These are phyloP conservation scores for Periophthalmodon schlosseri DNA, from an alignment of 2,113 vertebrate species.

Conservation along the genomic window DNA sequence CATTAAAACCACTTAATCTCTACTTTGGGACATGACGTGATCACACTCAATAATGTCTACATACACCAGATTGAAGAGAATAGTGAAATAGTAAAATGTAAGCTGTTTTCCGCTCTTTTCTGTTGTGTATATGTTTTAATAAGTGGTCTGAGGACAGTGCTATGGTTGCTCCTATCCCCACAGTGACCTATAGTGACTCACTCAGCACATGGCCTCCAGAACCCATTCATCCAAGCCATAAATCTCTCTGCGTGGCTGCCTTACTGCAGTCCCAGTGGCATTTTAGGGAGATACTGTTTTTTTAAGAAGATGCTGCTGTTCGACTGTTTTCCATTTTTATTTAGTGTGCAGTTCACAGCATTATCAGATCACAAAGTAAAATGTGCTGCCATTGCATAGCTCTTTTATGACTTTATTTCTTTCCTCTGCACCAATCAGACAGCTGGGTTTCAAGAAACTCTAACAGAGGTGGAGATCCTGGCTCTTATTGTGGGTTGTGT, in stretches of 20 bases:
- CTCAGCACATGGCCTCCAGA: conserved; percentile 59
- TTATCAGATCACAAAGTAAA: conserved; percentile 13
- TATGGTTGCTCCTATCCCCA: conserved; percentile 52
- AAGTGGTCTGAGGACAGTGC: conserved; percentile 40
- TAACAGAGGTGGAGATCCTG: conserved; percentile 95
- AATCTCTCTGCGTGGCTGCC: conserved; percentile 45
- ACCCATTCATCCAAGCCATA: conserved; percentile 50
- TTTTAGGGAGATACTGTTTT: conserved; percentile 36
- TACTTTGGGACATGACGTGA: conserved; percentile 35
- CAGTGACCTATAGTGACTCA: conserved; percentile 61
- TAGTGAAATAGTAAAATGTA: conserved; percentile 54
- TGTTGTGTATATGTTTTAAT: conserved; percentile 55
- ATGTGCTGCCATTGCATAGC: conserved; percentile 17
- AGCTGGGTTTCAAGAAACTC: conserved; percentile 94
- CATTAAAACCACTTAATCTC: conserved; percentile 25
- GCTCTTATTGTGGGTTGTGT: conserved; percentile 97
- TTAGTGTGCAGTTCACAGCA: conserved; percentile 28
- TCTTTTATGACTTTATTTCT: conserved; percentile 26
- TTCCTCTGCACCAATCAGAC: conserved; percentile 72
- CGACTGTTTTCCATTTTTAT: conserved; percentile 39
- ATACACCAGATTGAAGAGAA: not conserved
- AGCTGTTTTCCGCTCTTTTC: conserved; percentile 48
- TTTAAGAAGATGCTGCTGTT: conserved; percentile 31
- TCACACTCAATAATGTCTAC: conserved; percentile 5
- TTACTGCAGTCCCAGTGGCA: conserved; percentile 49